Evolutionary conservation across 2,113 vertebrate species (phyloP).

Genomic region (Lagenorhynchus albirostris): DNA sequence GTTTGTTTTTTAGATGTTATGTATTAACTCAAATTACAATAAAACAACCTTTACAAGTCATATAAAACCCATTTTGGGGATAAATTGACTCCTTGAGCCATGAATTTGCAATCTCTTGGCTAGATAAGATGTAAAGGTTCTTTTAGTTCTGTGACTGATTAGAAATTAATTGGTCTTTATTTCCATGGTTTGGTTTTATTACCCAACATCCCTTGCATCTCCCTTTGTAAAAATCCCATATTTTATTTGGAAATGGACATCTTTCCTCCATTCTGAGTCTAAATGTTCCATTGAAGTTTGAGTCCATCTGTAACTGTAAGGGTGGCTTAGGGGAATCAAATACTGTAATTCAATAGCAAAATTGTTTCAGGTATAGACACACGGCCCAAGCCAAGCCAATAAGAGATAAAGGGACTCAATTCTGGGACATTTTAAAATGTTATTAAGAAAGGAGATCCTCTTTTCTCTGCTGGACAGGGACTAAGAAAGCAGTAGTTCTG

Average conservation of each 20-base stretch:
- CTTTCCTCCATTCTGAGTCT: neutral
- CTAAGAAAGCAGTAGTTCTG: neutral
- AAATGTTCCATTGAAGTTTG: neutral
- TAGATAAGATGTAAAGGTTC: neutral
- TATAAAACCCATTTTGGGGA: neutral
- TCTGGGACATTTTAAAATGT: neutral
- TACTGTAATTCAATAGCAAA: neutral
- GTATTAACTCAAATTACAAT: neutral
- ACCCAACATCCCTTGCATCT: neutral
- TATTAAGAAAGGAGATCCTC: neutral
- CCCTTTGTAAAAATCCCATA: neutral
- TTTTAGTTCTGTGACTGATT: neutral
- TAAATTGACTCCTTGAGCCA: neutral
- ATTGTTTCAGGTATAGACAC: neutral
- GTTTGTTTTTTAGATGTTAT: neutral
- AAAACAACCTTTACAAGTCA: neutral
- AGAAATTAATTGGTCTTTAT: slow-evolving; percentile 2
- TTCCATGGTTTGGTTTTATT: neutral
- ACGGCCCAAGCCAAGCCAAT: neutral
- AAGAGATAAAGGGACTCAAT: neutral
- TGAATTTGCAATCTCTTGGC: neutral
- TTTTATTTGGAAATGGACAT: neutral
- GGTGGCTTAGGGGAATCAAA: neutral
- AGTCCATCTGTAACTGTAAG: neutral
- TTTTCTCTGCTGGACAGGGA: neutral